Conservation (phyloP, 2,888 invertebrate species). For the Poecilus cupreus region DNA sequence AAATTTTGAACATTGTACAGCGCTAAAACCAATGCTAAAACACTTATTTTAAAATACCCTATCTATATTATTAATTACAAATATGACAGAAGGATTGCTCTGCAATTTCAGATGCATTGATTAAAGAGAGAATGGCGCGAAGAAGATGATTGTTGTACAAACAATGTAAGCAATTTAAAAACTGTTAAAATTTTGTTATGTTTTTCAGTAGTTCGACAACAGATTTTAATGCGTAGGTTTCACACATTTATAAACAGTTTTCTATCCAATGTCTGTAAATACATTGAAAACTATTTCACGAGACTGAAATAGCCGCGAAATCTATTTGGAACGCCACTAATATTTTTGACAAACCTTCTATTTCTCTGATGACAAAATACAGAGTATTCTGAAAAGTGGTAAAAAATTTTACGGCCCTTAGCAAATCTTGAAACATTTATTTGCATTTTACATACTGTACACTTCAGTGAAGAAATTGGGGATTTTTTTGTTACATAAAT, state of each 20-base stretch:
- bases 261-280: slow-evolving; percentile 47
- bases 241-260: slow-evolving; percentile 42
- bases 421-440: background rate
- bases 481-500: background rate
- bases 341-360: slow-evolving; percentile 17
- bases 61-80: too few species aligned
- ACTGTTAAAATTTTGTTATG: too few species aligned
- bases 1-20: too few species aligned
- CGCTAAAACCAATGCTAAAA: too few species aligned
- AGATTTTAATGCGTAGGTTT: background rate
- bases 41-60: too few species aligned
- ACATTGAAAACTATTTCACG: slow-evolving; percentile 24
- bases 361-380: background rate
- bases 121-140: too few species aligned
- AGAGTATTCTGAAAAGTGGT: too few species aligned
- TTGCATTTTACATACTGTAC: background rate
- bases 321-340: slow-evolving; percentile 49
- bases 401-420: background rate
- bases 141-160: too few species aligned
- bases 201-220: background rate
- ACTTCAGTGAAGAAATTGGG: background rate
- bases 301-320: slow-evolving; percentile 19
- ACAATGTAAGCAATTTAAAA: too few species aligned
- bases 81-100: too few species aligned
- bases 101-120: too few species aligned